Percentiles rank a stretch among this genome's conserved stretches.
phyloP scores from a whole-genome alignment of 1,140 invertebrate species.

The Bombus cullumanus region DNA sequence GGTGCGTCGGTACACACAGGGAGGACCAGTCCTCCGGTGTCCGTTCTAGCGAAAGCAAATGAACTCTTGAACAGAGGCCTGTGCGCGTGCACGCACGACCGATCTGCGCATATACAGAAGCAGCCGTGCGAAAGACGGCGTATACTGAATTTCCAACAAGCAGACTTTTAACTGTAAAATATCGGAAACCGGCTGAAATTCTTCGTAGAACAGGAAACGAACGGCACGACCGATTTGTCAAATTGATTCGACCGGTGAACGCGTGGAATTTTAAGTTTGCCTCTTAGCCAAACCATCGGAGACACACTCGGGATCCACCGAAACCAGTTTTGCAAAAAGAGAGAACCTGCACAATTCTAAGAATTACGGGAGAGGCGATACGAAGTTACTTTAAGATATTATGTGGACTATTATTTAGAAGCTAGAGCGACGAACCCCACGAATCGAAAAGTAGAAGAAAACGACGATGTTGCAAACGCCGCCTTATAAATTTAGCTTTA shows the following conservation, averaged over 20 bases:
- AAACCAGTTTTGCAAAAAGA: neutral
- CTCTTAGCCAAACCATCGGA: too few relatives aligned
- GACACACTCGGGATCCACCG: neutral
- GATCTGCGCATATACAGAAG: conserved; percentile 19
- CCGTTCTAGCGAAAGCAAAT: conserved; percentile 54
- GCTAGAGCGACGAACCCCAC: too few relatives aligned
- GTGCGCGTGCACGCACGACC: conserved; percentile 41
- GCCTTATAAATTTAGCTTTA: too few relatives aligned
- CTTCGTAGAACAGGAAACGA: conserved; percentile 18
- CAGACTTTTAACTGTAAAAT: conserved; percentile 14
- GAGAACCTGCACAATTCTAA: neutral
- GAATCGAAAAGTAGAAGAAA: too few relatives aligned
- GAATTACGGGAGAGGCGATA: neutral
- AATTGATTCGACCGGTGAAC: conserved; percentile 19
- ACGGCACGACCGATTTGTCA: conserved; percentile 41
- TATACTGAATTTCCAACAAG: conserved; percentile 44
- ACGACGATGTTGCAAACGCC: too few relatives aligned
- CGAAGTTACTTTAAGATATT: neutral
- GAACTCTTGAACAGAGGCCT: conserved; percentile 23
- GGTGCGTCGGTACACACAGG: neutral
- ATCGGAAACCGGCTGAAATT: neutral
- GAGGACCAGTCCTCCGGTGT: conserved; percentile 20
- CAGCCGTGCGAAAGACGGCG: conserved; percentile 31
- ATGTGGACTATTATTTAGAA: too few relatives aligned
- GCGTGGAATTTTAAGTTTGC: conserved; percentile 24